Evolutionary conservation across 2,888 invertebrate genomes (phyloP).

Genomic region (Oxystoma pomonae): DNA sequence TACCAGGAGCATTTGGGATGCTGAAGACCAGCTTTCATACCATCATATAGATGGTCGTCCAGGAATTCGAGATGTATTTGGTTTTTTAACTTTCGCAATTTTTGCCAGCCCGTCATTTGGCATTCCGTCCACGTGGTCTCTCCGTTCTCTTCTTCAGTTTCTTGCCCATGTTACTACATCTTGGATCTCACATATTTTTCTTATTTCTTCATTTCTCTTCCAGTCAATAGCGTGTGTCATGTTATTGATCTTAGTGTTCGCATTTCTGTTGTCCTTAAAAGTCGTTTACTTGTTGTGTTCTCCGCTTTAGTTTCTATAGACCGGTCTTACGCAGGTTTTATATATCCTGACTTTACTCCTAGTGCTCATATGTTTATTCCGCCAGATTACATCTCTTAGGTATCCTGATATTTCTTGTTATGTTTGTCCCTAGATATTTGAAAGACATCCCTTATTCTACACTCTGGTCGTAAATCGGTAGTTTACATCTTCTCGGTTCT

Average conservation of each 20-base stretch:
- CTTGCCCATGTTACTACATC: conserved; percentile 1
- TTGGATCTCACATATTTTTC: background rate
- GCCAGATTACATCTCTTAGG: background rate
- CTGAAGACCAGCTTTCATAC: too few relatives aligned
- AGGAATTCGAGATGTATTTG: background rate
- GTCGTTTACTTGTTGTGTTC: too few relatives aligned
- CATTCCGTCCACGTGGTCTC: background rate
- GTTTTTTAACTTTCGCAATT: background rate
- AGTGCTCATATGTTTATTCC: too few relatives aligned
- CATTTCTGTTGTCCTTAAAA: too few relatives aligned
- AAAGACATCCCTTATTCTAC: conserved; percentile 13
- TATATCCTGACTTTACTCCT: too few relatives aligned
- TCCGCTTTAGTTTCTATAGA: background rate
- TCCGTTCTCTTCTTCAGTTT: background rate
- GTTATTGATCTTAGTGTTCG: too few relatives aligned
- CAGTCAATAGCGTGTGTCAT: conserved; percentile 1
- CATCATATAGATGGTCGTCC: background rate
- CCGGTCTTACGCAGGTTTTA: background rate
- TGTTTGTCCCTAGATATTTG: conserved; percentile 5
- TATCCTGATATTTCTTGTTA: background rate
- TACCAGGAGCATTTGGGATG: too few relatives aligned
- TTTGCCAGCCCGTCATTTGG: background rate
- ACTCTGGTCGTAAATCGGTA: conserved; percentile 4
- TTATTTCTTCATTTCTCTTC: conserved; percentile 1
- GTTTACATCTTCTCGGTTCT: conserved; percentile 13